Evolutionary conservation across 2,888 invertebrate species (phyloP).

Genomic region (Tetramorium bicarinatum): DNA sequence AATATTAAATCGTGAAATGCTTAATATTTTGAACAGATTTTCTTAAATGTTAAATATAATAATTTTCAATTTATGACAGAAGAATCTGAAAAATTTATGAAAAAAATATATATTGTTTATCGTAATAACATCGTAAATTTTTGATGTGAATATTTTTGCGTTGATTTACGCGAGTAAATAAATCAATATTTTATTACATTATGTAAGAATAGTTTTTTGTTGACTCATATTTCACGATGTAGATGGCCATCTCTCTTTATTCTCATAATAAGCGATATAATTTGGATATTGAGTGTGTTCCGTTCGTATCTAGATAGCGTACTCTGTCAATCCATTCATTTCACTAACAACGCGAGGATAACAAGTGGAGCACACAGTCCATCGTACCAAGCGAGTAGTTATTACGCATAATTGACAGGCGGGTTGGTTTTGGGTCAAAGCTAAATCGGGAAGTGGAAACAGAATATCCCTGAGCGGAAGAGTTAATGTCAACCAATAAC

Average conservation of each 20-base stretch:
- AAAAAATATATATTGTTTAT: slow-evolving; percentile 2
- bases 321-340: neutral
- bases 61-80: neutral
- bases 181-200: neutral
- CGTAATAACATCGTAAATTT: neutral
- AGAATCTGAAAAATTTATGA: neutral
- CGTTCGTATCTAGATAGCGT: neutral
- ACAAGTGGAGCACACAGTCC: neutral
- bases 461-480: slow-evolving; percentile 18
- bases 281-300: neutral
- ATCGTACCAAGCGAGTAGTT: slow-evolving; percentile 28
- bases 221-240: neutral
- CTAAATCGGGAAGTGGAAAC: slow-evolving; percentile 21
- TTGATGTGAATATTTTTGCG: neutral
- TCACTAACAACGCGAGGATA: neutral
- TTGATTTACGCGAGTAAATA: neutral
- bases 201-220: neutral
- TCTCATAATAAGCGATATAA: neutral
- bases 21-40: neutral
- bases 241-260: neutral
- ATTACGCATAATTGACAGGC: slow-evolving; percentile 48
- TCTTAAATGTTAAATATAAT: neutral
- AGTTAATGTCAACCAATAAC: slow-evolving; percentile 48
- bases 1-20: neutral
- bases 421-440: slow-evolving; percentile 24